Evolutionary conservation across 2,888 invertebrate species (phyloP).

Genomic region (Liposcelis brunnea): DNA sequence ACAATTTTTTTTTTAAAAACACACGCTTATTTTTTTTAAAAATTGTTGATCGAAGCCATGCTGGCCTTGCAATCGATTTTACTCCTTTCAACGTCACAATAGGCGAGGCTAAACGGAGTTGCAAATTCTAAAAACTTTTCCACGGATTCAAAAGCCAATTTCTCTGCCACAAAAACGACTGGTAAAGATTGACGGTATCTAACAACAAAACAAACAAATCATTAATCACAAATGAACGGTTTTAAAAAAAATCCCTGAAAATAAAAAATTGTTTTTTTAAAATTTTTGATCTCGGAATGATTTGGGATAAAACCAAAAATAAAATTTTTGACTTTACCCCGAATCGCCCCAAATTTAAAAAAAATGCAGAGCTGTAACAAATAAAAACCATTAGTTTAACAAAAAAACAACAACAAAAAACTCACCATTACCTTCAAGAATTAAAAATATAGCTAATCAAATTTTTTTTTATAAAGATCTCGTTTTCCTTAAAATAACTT

Average conservation of each 20-base stretch:
- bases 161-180: constrained; percentile 67
- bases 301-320: neutral
- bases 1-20: too few species aligned
- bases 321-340: neutral
- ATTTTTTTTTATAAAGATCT: too few species aligned
- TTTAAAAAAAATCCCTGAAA: constrained; percentile 1
- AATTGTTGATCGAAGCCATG: constrained; percentile 36
- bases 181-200: constrained; percentile 89
- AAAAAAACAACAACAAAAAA: too few species aligned
- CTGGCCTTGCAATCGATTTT: constrained; percentile 84
- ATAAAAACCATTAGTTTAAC: too few species aligned
- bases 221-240: neutral
- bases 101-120: constrained; percentile 58
- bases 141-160: constrained; percentile 72
- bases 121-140: constrained; percentile 81
- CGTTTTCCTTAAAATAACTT: too few species aligned
- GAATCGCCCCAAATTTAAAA: neutral
- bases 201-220: constrained; percentile 28
- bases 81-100: constrained; percentile 47
- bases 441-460: too few species aligned
- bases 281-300: neutral
- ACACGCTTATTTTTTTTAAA: too few species aligned
- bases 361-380: too few species aligned
- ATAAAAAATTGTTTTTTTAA: neutral
- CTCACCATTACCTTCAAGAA: too few species aligned